Percentiles rank a stretch among this genome's conserved stretches.
These are phyloP conservation scores for Peribatodes rhomboidaria DNA, from an alignment of 2,888 invertebrate genomes.

Conservation along the genomic window DNA sequence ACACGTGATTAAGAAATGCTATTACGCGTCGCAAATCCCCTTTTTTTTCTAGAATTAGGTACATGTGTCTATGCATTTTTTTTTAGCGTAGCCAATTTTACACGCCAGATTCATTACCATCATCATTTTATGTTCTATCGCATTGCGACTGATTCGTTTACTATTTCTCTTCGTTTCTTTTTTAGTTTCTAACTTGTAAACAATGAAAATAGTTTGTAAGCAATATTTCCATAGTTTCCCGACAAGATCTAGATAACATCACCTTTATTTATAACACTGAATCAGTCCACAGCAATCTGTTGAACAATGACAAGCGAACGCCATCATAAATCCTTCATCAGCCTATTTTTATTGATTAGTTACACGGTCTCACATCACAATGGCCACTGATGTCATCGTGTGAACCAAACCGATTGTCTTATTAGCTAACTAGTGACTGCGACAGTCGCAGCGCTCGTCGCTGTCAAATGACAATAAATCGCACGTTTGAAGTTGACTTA, in stretches of 20 bases:
- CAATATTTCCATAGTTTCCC: not conserved
- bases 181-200: no score
- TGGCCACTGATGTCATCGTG: constrained; percentile 36
- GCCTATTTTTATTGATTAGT: constrained; percentile 36
- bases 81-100: no score
- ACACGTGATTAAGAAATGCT: no score
- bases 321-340: constrained; percentile 35
- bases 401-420: constrained; percentile 24
- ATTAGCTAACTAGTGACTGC: constrained; percentile 1
- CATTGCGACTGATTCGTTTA: no score
- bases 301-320: constrained; percentile 21
- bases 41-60: no score
- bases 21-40: no score
- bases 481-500: not conserved
- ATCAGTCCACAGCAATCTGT: constrained; percentile 33
- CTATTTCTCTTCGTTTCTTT: no score
- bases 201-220: no score
- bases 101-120: no score
- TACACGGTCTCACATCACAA: constrained; percentile 30
- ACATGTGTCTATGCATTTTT: no score
- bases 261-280: constrained; percentile 33
- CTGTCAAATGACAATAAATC: not conserved
- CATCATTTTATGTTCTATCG: no score
- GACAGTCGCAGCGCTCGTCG: not conserved
- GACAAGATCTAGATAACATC: constrained; percentile 17